phyloP scores from a whole-genome alignment of 2,888 invertebrate species.

The Cartodere bifasciata region DNA sequence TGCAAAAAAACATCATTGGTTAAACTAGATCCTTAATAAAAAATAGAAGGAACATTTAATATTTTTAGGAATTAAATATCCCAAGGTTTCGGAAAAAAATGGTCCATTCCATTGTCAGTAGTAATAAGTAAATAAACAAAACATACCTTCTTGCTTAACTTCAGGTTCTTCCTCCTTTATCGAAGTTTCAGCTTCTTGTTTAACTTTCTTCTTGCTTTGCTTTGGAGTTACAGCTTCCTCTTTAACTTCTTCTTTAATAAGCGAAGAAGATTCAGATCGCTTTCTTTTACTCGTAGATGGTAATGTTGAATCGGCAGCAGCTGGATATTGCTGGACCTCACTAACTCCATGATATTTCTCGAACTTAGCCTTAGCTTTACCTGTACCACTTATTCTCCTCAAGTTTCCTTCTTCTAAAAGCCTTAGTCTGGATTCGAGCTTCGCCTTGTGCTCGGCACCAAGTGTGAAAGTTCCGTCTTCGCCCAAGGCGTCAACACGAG shows the following conservation, averaged over 20 bases:
- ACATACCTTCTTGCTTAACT: neutral
- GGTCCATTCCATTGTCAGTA: neutral
- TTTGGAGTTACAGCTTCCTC: constrained; percentile 3
- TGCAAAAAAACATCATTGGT: neutral
- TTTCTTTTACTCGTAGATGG: constrained; percentile 1
- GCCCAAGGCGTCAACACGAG: constrained; percentile 90
- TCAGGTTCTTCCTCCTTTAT: constrained; percentile 1
- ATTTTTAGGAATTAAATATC: too few species aligned
- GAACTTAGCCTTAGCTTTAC: constrained; percentile 78
- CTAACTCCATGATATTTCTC: constrained; percentile 87
- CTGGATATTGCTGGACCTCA: constrained; percentile 69
- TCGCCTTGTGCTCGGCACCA: constrained; percentile 82
- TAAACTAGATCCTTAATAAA: too few species aligned
- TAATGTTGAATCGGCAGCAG: constrained; percentile 55
- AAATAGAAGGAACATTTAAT: too few species aligned
- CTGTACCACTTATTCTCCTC: constrained; percentile 73
- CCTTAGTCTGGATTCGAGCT: constrained; percentile 67
- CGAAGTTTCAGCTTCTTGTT: constrained; percentile 2
- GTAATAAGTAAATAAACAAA: neutral
- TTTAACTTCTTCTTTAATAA: constrained; percentile 2
- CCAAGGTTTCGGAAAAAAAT: too few species aligned
- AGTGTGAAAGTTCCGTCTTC: constrained; percentile 75
- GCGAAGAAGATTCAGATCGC: neutral
- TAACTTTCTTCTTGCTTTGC: constrained; percentile 4
- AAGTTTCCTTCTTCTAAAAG: constrained; percentile 78